Evolutionary conservation across 2,888 invertebrate species (phyloP), one percentile per base, ranked within the genome.

Genomic region (Toxonevra muliebris): DNA sequence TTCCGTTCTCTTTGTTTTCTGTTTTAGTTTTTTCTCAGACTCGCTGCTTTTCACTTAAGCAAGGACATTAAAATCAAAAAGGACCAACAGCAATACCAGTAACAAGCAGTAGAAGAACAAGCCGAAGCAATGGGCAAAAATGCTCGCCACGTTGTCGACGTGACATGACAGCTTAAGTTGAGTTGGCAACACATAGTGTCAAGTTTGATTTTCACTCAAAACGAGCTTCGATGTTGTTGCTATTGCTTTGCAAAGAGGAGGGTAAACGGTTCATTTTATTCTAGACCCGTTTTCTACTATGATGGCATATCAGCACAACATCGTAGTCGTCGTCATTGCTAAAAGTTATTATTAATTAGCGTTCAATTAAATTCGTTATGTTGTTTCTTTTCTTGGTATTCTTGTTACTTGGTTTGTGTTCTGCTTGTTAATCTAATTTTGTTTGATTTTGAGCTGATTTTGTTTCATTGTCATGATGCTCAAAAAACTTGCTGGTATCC

Each of bases 321-420:
- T 30, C 7, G 30, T 30, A 30, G 30, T 30, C 30, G 48, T 15
- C 12, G 40, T 66, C 61, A 57, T 55, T 59, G 45, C 30, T 52
- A 55, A 12, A 53, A 50, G 52, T 57, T 68, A 61, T 45, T 58
- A 65, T 61, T 68, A 68, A 68, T 68, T 68, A 65, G 68, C 65
- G 61, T 61, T 57, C 64, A 68, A 68, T 68, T 65, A 61, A 55
- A 64, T 55, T 41, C 41, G 17, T n/a, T 9, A 20, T 50, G 19
- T 53, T 17, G 30, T 30, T 30, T 30, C 30, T 30, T 7, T 4
- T 7, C 7, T 30, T 2, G 30, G 30, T 30, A 7, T 30, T 30
- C 30, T 30, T 30, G 30, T n/a, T n/a, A n/a, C 30, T 30, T 30
- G 30, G 30, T 53, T 30, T 30, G 3, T 30, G 2, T 30, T 30